These are phyloP conservation scores for Sinodicranocentrus sp. DNA, from an alignment of 2,888 invertebrate genomes.

Conservation along the genomic window DNA sequence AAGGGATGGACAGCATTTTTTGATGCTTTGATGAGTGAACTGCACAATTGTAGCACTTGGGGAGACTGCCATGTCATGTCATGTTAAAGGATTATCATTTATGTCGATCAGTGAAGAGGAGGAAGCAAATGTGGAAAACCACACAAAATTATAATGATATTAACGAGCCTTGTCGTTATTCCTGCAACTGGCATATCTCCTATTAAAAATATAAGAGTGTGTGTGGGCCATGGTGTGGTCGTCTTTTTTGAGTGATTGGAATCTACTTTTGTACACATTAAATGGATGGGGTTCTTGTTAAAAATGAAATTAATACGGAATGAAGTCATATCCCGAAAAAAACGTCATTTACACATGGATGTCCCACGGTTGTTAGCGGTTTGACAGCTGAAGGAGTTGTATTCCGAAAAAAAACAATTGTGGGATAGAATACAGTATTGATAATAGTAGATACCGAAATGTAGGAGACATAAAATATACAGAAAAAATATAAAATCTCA, in stretches of 20 bases:
- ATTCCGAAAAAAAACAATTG: no score
- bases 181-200: conserved; percentile 44
- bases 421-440: no score
- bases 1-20: no score
- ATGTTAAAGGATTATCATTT: conserved; percentile 57
- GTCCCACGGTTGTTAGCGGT: conserved; percentile 51
- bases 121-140: conserved; percentile 55
- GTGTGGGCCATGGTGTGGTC: conserved; percentile 48
- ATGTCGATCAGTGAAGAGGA: conserved; percentile 60
- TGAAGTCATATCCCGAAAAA: not conserved
- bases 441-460: no score
- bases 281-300: conserved; percentile 16
- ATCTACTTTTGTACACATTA: conserved; percentile 6
- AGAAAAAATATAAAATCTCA: no score
- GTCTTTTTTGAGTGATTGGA: conserved; percentile 19
- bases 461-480: no score
- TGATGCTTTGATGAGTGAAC: not conserved
- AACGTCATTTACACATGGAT: conserved; percentile 43
- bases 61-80: conserved; percentile 55
- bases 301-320: conserved; percentile 54
- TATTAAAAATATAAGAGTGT: conserved; percentile 13
- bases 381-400: conserved; percentile 21
- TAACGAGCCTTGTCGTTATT: conserved; percentile 51
- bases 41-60: conserved; percentile 20
- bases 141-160: conserved; percentile 58